Evolutionary conservation across 2,888 invertebrate species (phyloP).

Genomic region (Ochropleura leucogaster): DNA sequence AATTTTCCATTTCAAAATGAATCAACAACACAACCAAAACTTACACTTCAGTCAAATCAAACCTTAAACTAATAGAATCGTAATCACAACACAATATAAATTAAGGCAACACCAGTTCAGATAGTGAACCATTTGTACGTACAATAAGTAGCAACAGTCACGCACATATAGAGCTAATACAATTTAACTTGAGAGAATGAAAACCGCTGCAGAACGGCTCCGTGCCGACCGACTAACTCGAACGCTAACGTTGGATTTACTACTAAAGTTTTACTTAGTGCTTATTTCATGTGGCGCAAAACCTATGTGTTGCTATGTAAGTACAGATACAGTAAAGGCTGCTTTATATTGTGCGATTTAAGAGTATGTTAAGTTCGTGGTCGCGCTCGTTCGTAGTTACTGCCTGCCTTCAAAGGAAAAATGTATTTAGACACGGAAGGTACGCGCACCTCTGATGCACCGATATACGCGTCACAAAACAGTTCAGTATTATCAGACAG

Average conservation of each 20-base stretch:
- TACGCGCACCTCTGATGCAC: too few species aligned
- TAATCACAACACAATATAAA: slow-evolving; percentile 61
- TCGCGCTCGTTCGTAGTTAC: background rate
- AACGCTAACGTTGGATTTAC: slow-evolving; percentile 63
- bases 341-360: slow-evolving; percentile 5
- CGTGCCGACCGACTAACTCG: slow-evolving; percentile 62
- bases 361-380: background rate
- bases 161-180: slow-evolving; percentile 71
- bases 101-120: slow-evolving; percentile 61
- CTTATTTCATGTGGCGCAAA: slow-evolving; percentile 59
- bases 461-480: too few species aligned
- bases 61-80: slow-evolving; percentile 47
- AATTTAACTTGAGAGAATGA: slow-evolving; percentile 73
- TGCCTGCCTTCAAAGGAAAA: background rate
- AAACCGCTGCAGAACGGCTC: slow-evolving; percentile 58
- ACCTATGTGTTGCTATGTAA: slow-evolving; percentile 32
- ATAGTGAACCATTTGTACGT: slow-evolving; percentile 57
- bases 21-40: background rate
- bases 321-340: slow-evolving; percentile 41
- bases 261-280: slow-evolving; percentile 63
- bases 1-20: background rate
- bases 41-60: slow-evolving; percentile 22
- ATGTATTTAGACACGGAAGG: too few species aligned
- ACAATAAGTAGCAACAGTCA: slow-evolving; percentile 65
- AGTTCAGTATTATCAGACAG: too few species aligned